Base-by-base conservation (phyloP, 2,797 vertebrate genomes). In the Aldrovandia affinis region DNA sequence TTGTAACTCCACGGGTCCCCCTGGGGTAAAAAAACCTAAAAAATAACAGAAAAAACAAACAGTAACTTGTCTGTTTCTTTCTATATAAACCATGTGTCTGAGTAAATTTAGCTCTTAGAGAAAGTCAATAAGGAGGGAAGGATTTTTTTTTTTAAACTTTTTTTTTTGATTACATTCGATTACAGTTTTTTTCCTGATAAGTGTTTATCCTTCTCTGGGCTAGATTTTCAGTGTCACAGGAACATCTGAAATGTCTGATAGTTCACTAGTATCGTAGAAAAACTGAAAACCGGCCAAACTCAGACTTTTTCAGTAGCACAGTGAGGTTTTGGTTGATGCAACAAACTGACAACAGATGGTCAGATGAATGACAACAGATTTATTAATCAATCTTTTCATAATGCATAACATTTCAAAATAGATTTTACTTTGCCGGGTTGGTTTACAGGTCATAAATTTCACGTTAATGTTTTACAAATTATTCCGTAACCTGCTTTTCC, bases 121-220 rank as follows among this genome's bases (percentile, higher is more conserved):
- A 9, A 54, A 81, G 86, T 88, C 90, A 92, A 91, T 83, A 82
- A 55, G 88, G 88, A 90, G 92, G 90, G 91, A 92, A 89, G 30
- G n/a, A 14, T 36, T 89, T 28, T 80, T 33, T 68, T 87, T 84
- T 91, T 90, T 86, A 90, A n/a, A 63, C 59, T 63, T 9, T 54
- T 63, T 63, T 63, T 63, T n/a, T 52, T 8, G 14, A 57, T 1
- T 15, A 57, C 2, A 22, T 52, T n/a, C n/a, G n/a, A n/a, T n/a
- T n/a, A n/a, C n/a, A n/a, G n/a, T n/a, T n/a, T n/a, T 6, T 22
- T 63, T 8, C n/a, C 6, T 63, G n/a, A 0, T n/a, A 22, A 28
- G 28, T 22, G 28, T 63, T 36, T 33, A 30, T 36, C 65, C 10
- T 33, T 18, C 36, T 70, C 14, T 15, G 14, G 10, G 3, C 14